Conservation (phyloP, 2,113 vertebrate species). For the Callospermophilus lateralis region DNA sequence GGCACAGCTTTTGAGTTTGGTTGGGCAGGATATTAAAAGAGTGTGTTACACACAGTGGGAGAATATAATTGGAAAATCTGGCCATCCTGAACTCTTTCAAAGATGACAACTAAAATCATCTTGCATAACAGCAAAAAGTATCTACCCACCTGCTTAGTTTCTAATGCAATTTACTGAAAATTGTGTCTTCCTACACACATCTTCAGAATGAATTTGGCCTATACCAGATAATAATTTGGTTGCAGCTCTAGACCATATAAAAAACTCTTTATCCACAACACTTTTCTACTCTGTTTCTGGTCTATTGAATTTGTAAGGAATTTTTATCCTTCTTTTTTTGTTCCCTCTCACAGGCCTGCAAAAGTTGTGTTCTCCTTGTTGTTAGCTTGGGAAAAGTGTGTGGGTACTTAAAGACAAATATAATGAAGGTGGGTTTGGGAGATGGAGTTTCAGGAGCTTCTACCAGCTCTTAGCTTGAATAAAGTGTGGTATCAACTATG, state of each 20-base stretch:
- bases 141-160: conserved; percentile 69
- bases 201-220: conserved; percentile 62
- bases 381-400: conserved; percentile 59
- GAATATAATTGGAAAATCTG: conserved; percentile 63
- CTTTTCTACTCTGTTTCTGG: conserved; percentile 74
- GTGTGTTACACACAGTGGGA: background rate
- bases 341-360: conserved; percentile 65
- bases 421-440: background rate
- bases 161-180: conserved; percentile 70
- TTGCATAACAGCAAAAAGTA: conserved; percentile 67
- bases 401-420: conserved; percentile 53
- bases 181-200: conserved; percentile 70
- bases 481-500: background rate
- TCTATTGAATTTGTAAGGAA: conserved; percentile 64
- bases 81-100: conserved; percentile 15
- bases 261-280: conserved; percentile 12
- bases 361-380: conserved; percentile 43
- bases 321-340: conserved; percentile 66
- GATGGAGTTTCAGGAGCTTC: background rate
- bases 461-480: background rate
- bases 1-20: background rate
- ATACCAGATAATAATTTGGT: conserved; percentile 6
- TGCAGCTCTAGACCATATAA: conserved; percentile 41
- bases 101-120: conserved; percentile 64
- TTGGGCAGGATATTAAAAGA: background rate